Base-by-base conservation (phyloP, 2,797 vertebrate genomes). In the Linurgus olivaceus region DNA sequence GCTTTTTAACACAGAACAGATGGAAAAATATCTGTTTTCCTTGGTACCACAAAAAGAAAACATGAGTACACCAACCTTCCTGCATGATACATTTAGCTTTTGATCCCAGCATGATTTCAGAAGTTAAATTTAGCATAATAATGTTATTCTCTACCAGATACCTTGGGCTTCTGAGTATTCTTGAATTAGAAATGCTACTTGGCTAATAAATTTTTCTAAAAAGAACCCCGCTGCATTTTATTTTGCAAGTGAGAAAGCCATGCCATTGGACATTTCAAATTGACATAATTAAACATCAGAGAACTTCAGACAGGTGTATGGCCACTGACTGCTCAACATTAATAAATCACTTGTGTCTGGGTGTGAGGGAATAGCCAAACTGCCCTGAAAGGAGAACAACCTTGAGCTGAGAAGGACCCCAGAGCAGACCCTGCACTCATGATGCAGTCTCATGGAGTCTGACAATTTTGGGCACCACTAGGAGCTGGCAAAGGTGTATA, bases 391-490 rank as follows among this genome's bases (percentile, higher is more conserved):
- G 9, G 21, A 21, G 8, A 61, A 31, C 6, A 72, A 38, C 8
- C 31, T 63, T 3, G 3, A 58, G n/a, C 3, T 47, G 31, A 74
- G 26, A 6, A 26, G 20, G 1, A 33, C 2, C 7, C 10, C 28
- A 35, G 47, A 0, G 2, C 23, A 86, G 26, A 55, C 2, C 5
- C 5, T 19, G 7, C 4, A 26, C 20, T 66, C 31, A 9, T 1
- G 7, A 8, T 19, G 7, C 6, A 23, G 10, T 61, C 26, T 31
- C 18, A 13, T 0, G 5, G 17, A 26, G 10, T 31, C n/a, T 48
- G 19, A 40, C 11, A 62, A 8, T 10, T 8, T 1, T 2, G 2
- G 28, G 13, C 25, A 84, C 33, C 52, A 55, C 17, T 44, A 51
- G 31, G 7, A 7, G 5, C 14, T 67, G 28, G 9, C 7, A 72